Evolutionary conservation across 2,113 vertebrate genomes (phyloP), one percentile per base, ranked within the genome.

Genomic region (Scolopax mira): DNA sequence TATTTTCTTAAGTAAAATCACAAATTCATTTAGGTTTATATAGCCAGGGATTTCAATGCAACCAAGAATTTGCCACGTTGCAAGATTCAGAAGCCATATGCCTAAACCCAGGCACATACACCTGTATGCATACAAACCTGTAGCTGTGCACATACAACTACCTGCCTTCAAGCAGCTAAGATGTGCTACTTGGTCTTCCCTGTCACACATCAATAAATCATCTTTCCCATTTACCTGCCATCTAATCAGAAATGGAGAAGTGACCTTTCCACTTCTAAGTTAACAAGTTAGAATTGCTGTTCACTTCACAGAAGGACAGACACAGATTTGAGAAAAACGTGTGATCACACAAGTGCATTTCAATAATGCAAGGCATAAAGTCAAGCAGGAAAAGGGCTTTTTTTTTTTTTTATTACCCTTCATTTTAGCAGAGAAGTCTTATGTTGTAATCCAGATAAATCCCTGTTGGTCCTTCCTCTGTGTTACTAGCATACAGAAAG

Each of bases 211-310:
- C 37, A 85, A 27, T 67, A 73, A 83, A 25, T 52, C 27, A 4
- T 35, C 69, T 79, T 62, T 84, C 52, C 77, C 73, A 51, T 62
- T 89, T 94, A 96, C 73, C 90, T 93, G 86, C 39, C 33, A 86
- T 30, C 65, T 86, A 81, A 83, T 83, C 83, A 88, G 54, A 92
- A 92, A 81, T 14, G 89, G 42, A 95, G 35, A 86, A 58, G 13
- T 5, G 35, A 81, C 57, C 61, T 87, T 86, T 81, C 84, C 61
- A 65, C 80, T 75, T 48, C 11, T 49, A 91, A 94, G 89, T 90
- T 92, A 89, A 85, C 77, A 69, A 84, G 77, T 65, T 67, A 27
- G 37, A 81, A 85, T 44, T 82, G 73, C 87, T 94, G 66, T 66
- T 96, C 57, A 61, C 54, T 92, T 87, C 80, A 91, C 80, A 74